phyloP scores from a whole-genome alignment of 2,797 vertebrate species.

The Labeo calbasu region DNA sequence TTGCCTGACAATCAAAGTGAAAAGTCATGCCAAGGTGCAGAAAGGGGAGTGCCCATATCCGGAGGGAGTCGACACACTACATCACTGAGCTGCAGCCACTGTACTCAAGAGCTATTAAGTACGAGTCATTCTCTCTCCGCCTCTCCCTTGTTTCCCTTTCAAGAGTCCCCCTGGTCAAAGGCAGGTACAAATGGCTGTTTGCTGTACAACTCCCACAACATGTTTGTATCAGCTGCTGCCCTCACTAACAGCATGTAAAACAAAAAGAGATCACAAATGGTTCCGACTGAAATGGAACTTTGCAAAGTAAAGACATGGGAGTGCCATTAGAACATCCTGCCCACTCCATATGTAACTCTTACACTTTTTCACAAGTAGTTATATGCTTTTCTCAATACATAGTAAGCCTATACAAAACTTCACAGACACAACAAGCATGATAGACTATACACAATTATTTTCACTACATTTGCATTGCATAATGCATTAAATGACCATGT shows the following conservation, averaged over 20 bases:
- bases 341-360: constrained; percentile 51
- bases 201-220: constrained; percentile 87
- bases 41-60: constrained; percentile 78
- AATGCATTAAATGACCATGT: not conserved
- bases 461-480: not conserved
- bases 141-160: constrained; percentile 54
- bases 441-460: not conserved
- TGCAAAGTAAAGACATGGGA: constrained; percentile 80
- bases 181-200: constrained; percentile 94
- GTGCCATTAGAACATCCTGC: constrained; percentile 73
- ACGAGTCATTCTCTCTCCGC: constrained; percentile 66
- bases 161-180: constrained; percentile 63
- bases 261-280: constrained; percentile 84
- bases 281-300: constrained; percentile 77
- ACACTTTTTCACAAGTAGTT: not conserved
- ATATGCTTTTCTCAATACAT: not conserved
- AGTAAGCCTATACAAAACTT: not conserved
- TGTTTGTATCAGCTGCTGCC: constrained; percentile 77
- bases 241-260: constrained; percentile 88
- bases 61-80: constrained; percentile 86
- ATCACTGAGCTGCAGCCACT: constrained; percentile 76
- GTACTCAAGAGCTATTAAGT: constrained; percentile 92
- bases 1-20: constrained; percentile 82
- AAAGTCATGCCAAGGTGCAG: constrained; percentile 90
- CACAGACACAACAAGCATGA: not conserved